Conservation (phyloP, 2,797 vertebrate genomes). For the Gymnopithys bicolor region DNA sequence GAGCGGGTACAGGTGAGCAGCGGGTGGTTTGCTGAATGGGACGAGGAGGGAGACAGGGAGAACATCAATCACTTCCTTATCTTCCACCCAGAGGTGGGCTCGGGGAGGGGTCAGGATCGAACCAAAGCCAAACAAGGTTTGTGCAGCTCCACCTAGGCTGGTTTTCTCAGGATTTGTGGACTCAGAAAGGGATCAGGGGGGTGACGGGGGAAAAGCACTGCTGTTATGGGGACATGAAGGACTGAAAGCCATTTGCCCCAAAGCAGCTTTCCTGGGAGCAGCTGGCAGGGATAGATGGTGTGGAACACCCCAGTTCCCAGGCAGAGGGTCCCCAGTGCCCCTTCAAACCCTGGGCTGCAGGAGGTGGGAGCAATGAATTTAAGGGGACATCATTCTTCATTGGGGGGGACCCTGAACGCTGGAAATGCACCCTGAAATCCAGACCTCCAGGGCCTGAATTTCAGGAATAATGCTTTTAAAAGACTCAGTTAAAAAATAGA, state of each 20-base stretch:
- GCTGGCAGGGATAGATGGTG: rapidly evolving
- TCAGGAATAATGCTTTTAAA: not conserved
- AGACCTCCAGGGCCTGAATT: not conserved
- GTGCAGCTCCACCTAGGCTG: not conserved
- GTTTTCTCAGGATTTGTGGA: not conserved
- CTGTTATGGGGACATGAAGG: not conserved
- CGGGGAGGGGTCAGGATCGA: not conserved
- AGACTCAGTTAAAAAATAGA: constrained; percentile 12
- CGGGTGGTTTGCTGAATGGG: not conserved
- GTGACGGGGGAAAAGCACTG: rapidly evolving
- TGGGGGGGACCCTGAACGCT: not conserved
- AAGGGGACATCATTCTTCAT: not conserved
- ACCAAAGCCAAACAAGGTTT: not conserved
- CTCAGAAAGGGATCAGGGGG: not conserved
- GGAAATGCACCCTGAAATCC: constrained; percentile 3
- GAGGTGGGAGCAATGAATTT: not conserved
- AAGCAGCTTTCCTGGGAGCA: not conserved
- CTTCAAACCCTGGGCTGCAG: not conserved
- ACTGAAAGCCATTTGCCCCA: not conserved
- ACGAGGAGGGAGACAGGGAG: not conserved
- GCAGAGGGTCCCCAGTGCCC: not conserved
- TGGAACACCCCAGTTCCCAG: not conserved
- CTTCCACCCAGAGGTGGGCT: not conserved
- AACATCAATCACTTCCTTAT: not conserved
- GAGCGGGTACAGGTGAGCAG: not conserved